Evolutionary conservation across 2,888 invertebrate species (phyloP), one percentile per base, ranked within the genome.

Genomic region (Coecobrya sp.): DNA sequence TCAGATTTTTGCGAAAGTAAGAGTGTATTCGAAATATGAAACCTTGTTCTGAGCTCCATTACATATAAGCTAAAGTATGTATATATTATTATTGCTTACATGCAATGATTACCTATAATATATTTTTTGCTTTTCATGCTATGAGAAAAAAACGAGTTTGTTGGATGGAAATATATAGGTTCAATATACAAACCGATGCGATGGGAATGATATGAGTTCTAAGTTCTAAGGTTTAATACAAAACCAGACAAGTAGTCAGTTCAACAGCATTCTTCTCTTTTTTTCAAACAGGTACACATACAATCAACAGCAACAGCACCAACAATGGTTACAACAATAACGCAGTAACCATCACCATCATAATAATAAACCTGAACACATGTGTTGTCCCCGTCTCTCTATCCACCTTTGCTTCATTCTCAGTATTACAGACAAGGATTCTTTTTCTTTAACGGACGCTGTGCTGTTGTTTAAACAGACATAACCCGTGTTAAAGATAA

Each of bases 1-100:
- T 62, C 49, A 52, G 82, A 89, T 89, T 89, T 89, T 89, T 82
- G 89, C 89, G 89, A 89, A 89, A 89, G 89, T 89, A 89, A 89
- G 89, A 89, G 89, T 89, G 82, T 73, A 86, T 70, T 49, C 68
- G 49, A 52, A 52, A 73, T 59, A 55, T 73, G 19, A 73, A 73
- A 76, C 22, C 73, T 86, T 73, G 55, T 49, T 73, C n/a, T 36
- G 76, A 19, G 76, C 36, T 81, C 59, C 65, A 22, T 81, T 88
- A 27, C 42, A 68, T 73, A 52, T 45, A 73, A 16, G 49, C 45
- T 79, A 55, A 5, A 0, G 3, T 4, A 4, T 36, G 36, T 36
- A 36, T 36, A 36, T 36, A 2, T 36, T 36, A 36, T 7, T 36
- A 36, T 36, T 36, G 36, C n/a, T 36, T 55, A 55, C n/a, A 16